Evolutionary conservation across 2,888 invertebrate genomes (phyloP), one percentile per base, ranked within the genome.

Genomic region (Diogma glabrata): DNA sequence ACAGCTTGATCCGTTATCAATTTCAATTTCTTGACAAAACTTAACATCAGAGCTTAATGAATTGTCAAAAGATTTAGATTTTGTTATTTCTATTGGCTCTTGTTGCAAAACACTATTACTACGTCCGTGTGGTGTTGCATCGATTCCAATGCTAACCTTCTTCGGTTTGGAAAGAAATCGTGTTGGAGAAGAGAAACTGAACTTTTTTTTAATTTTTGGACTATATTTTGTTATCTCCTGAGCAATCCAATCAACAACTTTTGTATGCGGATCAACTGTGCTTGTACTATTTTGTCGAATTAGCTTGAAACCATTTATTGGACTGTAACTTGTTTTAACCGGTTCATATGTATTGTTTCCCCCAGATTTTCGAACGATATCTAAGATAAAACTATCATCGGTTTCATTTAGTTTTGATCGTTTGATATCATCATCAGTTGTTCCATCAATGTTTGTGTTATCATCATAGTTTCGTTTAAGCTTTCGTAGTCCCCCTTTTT

Each of bases 211-310:
- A 12, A 45, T 78, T 54, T 75, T 76, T 1, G 84, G 84, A 48
- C 83, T 82, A 60, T 80, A 82, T 63, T 81, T 77, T 58, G 82
- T 81, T 28, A 85, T 81, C 65, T 87, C 86, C 56, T 84, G 82
- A 1, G 84, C 79, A 59, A 90, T 89, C 90, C 90, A 89, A 59
- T 89, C 87, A 55, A 82, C 76, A 1, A 90, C 89, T 74, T 89
- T 89, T 12, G 87, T 84, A 62, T 88, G 84, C 0, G 89, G 85
- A 65, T 90, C 89, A 56, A 90, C 79, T 1, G 89, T 89, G 55
- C 87, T 87, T 5, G 78, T 79, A 6, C 87, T 87, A 61, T 84
- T 76, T 65, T 86, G 84, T 19, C 86, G 69, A 17, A 82, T 76
- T 23, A 85, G 67, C 63, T 82, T 81, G 60, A 79, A 81, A 56